Conservation (phyloP, 1,140 invertebrate species). For the Cherax quadricarinatus region DNA sequence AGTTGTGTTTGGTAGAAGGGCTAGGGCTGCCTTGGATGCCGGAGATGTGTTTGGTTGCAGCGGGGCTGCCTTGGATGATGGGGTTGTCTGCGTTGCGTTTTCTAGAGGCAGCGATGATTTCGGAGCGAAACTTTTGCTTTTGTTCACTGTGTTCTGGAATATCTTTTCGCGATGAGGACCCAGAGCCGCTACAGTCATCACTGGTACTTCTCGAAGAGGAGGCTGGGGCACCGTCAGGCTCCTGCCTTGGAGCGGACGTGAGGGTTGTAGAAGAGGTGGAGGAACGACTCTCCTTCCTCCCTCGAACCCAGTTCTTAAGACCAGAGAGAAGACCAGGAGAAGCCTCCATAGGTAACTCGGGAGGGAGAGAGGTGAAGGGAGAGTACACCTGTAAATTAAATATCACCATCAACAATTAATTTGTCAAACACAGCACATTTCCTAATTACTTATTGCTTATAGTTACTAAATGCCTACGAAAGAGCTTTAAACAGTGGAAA, state of each 20-base stretch:
- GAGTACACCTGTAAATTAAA: neutral
- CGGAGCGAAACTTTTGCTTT: constrained; percentile 45
- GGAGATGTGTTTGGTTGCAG: too few relatives aligned
- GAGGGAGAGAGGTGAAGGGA: constrained; percentile 55
- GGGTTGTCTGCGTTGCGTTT: constrained; percentile 46
- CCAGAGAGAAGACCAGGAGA: constrained; percentile 59
- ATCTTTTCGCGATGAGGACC: constrained; percentile 28
- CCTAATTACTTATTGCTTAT: too few relatives aligned
- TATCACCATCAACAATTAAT: too few relatives aligned
- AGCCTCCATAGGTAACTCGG: constrained; percentile 35
- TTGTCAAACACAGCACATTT: too few relatives aligned
- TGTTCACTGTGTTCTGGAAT: constrained; percentile 32
- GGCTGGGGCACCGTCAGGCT: constrained; percentile 68
- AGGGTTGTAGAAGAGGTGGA: constrained; percentile 55
- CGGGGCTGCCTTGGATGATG: neutral
- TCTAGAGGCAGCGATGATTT: constrained; percentile 61
- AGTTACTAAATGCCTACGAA: too few relatives aligned
- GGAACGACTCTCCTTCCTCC: constrained; percentile 46
- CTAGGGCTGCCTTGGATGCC: neutral
- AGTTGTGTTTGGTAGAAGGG: constrained; percentile 18
- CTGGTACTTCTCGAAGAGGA: constrained; percentile 58
- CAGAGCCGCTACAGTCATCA: constrained; percentile 48
- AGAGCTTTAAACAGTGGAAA: too few relatives aligned
- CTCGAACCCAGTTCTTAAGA: constrained; percentile 65
- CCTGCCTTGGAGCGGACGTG: constrained; percentile 60